phyloP scores from a whole-genome alignment of 2,797 vertebrate species.

The Linurgus olivaceus region DNA sequence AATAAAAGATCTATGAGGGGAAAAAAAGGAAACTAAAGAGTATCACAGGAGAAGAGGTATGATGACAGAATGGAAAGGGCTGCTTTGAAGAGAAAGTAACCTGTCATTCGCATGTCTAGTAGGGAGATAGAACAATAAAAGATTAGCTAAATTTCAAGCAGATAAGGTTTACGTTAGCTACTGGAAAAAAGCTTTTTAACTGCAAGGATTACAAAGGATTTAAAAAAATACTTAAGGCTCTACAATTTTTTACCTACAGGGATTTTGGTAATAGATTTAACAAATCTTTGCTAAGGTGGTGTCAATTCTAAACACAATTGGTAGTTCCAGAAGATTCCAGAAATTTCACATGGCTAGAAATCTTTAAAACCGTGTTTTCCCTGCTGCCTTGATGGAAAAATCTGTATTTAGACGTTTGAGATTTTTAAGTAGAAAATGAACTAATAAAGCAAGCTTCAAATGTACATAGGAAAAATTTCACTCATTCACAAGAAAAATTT shows the following conservation, averaged over 20 bases:
- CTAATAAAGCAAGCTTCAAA: conserved; percentile 17
- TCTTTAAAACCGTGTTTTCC: not conserved
- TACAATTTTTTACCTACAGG: not conserved
- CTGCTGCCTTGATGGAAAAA: not conserved
- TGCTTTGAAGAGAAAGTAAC: conserved; percentile 20
- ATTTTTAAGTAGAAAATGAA: conserved; percentile 17
- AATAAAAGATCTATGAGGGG: not conserved
- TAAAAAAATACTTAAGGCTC: not conserved
- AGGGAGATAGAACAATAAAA: not conserved
- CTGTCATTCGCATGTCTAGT: not conserved
- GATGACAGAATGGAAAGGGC: not conserved
- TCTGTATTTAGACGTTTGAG: not conserved
- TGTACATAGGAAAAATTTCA: not conserved
- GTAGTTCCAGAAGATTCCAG: not conserved
- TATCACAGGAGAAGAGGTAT: not conserved
- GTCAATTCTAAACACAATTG: not conserved
- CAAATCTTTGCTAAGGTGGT: not conserved
- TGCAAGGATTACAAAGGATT: conserved; percentile 38
- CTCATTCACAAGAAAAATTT: conserved; percentile 41
- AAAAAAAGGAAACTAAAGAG: not conserved
- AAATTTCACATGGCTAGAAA: not conserved
- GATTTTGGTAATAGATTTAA: not conserved
- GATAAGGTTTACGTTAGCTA: conserved; percentile 10
- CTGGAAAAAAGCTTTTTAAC: conserved; percentile 2
- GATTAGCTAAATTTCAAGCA: not conserved